Conservation (phyloP, 1,140 invertebrate genomes). For the Trachelipus rathkii region DNA sequence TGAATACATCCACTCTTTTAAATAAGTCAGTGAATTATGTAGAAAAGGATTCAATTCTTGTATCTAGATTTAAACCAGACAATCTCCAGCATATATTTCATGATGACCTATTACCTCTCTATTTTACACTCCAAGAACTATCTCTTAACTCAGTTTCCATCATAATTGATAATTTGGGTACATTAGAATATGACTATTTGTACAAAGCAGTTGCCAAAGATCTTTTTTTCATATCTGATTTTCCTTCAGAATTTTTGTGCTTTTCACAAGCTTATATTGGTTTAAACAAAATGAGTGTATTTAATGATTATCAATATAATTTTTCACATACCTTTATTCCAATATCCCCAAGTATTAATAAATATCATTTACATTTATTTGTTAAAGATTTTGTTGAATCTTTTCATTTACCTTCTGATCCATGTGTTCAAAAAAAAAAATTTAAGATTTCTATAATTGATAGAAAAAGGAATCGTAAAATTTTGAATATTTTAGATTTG, state of each 20-base stretch:
- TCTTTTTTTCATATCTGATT: not conserved
- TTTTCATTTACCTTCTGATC: not conserved
- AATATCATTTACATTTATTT: not conserved
- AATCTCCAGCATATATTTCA: conserved; percentile 4
- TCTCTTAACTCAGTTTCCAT: not conserved
- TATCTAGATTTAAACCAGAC: not conserved
- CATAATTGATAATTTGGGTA: not conserved
- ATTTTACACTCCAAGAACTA: not conserved
- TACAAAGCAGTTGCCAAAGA: not conserved
- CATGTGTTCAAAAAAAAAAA: not conserved
- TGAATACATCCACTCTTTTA: not conserved
- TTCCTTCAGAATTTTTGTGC: not conserved
- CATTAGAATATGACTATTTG: not conserved
- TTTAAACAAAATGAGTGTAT: not conserved
- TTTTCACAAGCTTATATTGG: not conserved
- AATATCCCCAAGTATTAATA: not conserved
- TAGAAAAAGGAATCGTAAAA: not conserved
- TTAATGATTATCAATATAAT: not conserved
- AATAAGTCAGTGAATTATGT: not conserved
- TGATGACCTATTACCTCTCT: not conserved
- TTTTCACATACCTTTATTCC: not conserved
- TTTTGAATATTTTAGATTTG: not conserved
- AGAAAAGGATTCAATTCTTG: not conserved
- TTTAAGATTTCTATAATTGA: not conserved
- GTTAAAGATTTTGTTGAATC: not conserved